Conservation (phyloP, 2,113 vertebrate species). For the Empidonax traillii region DNA sequence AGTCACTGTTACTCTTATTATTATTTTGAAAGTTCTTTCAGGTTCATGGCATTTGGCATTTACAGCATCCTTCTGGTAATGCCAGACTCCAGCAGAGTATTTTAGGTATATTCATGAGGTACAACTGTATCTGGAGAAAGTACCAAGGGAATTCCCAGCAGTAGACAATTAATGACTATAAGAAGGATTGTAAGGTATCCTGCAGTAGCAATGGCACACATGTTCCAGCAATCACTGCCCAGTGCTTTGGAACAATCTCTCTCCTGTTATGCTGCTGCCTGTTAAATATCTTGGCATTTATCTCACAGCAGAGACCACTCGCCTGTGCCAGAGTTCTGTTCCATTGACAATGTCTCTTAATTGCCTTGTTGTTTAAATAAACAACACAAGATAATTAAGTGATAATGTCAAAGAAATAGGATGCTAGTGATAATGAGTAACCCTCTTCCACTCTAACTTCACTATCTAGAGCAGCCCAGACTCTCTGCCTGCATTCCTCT, state of each 20-base stretch:
- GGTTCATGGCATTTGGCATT: background rate
- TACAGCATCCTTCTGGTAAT: background rate
- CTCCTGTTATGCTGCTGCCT: constrained; percentile 28
- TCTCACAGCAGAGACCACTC: constrained; percentile 51
- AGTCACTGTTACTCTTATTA: background rate
- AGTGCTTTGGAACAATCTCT: constrained; percentile 36
- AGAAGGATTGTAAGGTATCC: background rate
- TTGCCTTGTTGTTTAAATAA: constrained; percentile 69
- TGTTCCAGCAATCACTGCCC: constrained; percentile 27
- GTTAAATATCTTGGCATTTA: constrained; percentile 65
- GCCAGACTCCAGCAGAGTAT: background rate
- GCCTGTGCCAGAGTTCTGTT: constrained; percentile 59
- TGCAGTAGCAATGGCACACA: background rate
- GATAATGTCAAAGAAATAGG: constrained; percentile 59
- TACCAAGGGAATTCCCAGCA: background rate
- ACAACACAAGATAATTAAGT: constrained; percentile 70
- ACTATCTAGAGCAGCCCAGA: background rate
- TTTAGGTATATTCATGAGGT: background rate
- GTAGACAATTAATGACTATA: background rate
- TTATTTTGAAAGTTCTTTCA: background rate
- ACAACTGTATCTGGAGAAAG: background rate
- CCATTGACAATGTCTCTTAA: constrained; percentile 67
- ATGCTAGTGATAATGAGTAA: constrained; percentile 36
- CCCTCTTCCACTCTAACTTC: background rate
- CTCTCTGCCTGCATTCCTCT: background rate